Evolutionary conservation across 2,113 vertebrate genomes (phyloP).

Genomic region (Trachemys scripta): DNA sequence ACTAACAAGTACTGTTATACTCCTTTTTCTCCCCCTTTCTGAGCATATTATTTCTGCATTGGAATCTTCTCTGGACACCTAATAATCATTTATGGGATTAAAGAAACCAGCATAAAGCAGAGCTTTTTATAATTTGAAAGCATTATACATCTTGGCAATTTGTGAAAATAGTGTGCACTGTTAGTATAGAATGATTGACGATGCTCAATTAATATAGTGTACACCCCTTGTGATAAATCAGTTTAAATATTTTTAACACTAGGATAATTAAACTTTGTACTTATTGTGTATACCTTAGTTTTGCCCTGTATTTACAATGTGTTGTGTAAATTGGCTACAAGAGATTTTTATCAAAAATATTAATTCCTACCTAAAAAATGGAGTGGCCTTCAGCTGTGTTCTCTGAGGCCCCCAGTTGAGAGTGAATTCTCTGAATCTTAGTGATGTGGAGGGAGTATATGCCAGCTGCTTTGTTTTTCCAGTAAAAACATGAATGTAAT

Average conservation of each 20-base stretch:
- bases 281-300: not conserved
- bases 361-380: not conserved
- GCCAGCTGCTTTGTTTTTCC: not conserved
- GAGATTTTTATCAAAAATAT: not conserved
- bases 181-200: not conserved
- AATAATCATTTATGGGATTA: not conserved
- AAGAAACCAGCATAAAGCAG: not conserved
- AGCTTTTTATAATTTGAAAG: not conserved
- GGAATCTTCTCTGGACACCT: not conserved
- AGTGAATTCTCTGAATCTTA: not conserved
- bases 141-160: not conserved
- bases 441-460: not conserved
- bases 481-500: not conserved
- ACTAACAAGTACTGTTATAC: not conserved
- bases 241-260: not conserved
- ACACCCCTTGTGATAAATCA: not conserved
- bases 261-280: not conserved
- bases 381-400: not conserved
- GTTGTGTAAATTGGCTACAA: not conserved
- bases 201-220: not conserved
- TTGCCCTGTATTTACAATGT: not conserved
- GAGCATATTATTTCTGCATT: not conserved
- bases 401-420: not conserved
- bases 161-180: not conserved
- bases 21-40: not conserved